These are phyloP conservation scores for Pelosia muscerda DNA, from an alignment of 2,888 invertebrate genomes.

Conservation along the genomic window DNA sequence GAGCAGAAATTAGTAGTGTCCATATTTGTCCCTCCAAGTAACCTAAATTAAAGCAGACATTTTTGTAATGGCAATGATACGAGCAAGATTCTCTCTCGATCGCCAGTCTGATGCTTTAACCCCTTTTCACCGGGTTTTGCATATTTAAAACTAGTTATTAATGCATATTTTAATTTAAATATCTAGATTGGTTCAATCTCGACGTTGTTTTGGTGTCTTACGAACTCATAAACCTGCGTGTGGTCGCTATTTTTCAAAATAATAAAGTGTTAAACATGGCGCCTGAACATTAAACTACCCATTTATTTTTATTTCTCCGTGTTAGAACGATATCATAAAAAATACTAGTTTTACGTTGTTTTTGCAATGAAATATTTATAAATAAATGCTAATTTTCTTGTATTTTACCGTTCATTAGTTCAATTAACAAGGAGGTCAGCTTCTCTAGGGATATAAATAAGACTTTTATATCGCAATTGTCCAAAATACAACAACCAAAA, in stretches of 20 bases:
- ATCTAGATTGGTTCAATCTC: background rate
- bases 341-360: background rate
- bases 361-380: background rate
- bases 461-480: too few relatives aligned
- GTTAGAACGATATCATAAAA: background rate
- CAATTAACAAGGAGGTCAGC: background rate
- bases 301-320: background rate
- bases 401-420: background rate
- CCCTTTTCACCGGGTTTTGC: background rate
- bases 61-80: background rate
- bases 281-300: background rate
- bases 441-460: too few relatives aligned
- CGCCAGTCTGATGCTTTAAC: too few relatives aligned
- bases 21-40: background rate
- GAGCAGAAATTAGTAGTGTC: too few relatives aligned
- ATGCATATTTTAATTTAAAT: background rate
- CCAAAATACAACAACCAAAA: too few relatives aligned
- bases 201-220: background rate
- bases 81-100: background rate
- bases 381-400: background rate
- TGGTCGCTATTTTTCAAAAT: background rate
- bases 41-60: background rate
- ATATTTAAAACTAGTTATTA: background rate
- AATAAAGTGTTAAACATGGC: background rate
- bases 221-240: background rate